phyloP scores from a whole-genome alignment of 2,888 invertebrate species.

The Imbricaverruca yamaguchii region DNA sequence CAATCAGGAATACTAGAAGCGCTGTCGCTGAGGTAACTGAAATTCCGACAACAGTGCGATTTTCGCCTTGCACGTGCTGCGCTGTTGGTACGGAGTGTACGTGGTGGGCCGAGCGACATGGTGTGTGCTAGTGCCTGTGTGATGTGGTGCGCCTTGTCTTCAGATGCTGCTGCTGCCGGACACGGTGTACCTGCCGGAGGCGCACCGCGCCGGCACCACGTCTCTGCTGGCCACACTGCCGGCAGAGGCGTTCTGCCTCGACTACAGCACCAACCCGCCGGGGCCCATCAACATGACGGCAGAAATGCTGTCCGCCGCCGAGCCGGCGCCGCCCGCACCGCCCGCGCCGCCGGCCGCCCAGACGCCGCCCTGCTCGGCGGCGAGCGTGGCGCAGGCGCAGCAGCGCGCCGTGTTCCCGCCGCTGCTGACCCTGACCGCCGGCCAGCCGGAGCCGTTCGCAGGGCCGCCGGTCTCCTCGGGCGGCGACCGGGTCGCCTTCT shows the following conservation, averaged over 20 bases:
- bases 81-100: too few species aligned
- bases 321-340: background rate
- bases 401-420: background rate
- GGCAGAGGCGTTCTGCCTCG: constrained; percentile 13
- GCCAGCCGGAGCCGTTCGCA: too few species aligned
- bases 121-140: too few species aligned
- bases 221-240: constrained; percentile 18
- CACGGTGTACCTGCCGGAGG: constrained; percentile 12
- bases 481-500: too few species aligned
- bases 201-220: constrained; percentile 11
- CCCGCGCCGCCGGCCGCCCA: background rate
- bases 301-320: constrained; percentile 22
- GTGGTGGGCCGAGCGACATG: too few species aligned
- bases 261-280: constrained; percentile 19
- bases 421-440: too few species aligned
- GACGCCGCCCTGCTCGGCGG: background rate
- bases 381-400: background rate
- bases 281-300: constrained; percentile 17
- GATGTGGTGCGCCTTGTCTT: too few species aligned
- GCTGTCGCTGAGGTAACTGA: too few species aligned
- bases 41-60: too few species aligned
- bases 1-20: too few species aligned
- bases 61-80: too few species aligned
- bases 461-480: too few species aligned
- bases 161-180: constrained; percentile 14